phyloP scores from a whole-genome alignment of 2,797 vertebrate species.

The Fistularia tabacaria region DNA sequence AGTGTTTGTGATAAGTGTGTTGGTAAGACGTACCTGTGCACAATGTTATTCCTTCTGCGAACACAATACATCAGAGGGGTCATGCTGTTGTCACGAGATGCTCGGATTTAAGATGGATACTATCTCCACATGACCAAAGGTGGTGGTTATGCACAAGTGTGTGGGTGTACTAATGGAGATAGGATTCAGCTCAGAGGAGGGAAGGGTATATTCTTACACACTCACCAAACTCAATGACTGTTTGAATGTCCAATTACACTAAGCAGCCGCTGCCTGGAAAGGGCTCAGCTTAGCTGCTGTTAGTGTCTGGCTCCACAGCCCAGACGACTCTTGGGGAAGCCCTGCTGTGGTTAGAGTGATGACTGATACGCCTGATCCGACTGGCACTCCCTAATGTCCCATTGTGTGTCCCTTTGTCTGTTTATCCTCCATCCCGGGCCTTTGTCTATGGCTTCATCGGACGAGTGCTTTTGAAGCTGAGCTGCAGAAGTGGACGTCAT shows the following conservation, averaged over 20 bases:
- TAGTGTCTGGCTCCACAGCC: constrained; percentile 53
- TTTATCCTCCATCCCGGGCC: constrained; percentile 64
- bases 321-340: constrained; percentile 43
- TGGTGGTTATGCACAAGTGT: no score
- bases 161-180: no score
- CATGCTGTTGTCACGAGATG: no score
- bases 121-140: no score
- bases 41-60: no score
- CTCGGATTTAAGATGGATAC: no score
- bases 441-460: constrained; percentile 83
- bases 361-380: constrained; percentile 39
- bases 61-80: no score
- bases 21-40: no score
- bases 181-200: not conserved
- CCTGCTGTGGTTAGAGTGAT: constrained; percentile 46
- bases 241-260: constrained; percentile 26
- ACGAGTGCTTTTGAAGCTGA: constrained; percentile 67
- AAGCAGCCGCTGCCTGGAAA: constrained; percentile 43
- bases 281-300: constrained; percentile 47
- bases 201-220: no score
- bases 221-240: no score
- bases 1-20: not conserved
- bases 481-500: constrained; percentile 75
- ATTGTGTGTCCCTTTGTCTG: constrained; percentile 46
- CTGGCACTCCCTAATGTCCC: constrained; percentile 42